phyloP scores from a whole-genome alignment of 2,888 invertebrate genomes.

The Drosophila hamatofila region DNA sequence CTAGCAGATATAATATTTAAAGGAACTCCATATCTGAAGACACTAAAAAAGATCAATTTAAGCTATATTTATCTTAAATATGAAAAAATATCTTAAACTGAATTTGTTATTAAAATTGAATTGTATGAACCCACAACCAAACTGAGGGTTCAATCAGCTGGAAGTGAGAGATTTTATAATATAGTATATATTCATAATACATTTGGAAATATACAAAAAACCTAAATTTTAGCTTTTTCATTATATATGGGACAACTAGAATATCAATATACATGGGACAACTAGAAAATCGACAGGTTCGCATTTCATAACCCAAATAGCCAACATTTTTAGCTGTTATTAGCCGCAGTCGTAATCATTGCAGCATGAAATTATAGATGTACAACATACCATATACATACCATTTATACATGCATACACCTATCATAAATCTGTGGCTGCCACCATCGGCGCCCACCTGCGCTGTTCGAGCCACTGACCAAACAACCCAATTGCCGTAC shows the following conservation, averaged over 20 bases:
- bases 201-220: too few relatives aligned
- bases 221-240: too few relatives aligned
- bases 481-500: slow-evolving; percentile 80
- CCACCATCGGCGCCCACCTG: neutral
- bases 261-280: too few relatives aligned
- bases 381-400: neutral
- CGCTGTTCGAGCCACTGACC: slow-evolving; percentile 67
- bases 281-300: slow-evolving; percentile 35
- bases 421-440: slow-evolving; percentile 13
- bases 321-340: slow-evolving; percentile 29
- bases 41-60: too few relatives aligned
- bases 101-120: too few relatives aligned
- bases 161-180: too few relatives aligned
- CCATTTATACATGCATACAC: slow-evolving; percentile 11
- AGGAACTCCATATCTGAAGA: neutral
- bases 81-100: too few relatives aligned
- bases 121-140: too few relatives aligned
- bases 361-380: slow-evolving; percentile 72
- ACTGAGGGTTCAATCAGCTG: too few relatives aligned
- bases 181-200: too few relatives aligned
- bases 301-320: slow-evolving; percentile 61
- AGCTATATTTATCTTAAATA: too few relatives aligned
- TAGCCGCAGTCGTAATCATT: slow-evolving; percentile 52
- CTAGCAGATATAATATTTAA: neutral
- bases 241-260: too few relatives aligned